Evolutionary conservation across 2,888 invertebrate genomes (phyloP).

Genomic region (Neocrepidodera transversa): DNA sequence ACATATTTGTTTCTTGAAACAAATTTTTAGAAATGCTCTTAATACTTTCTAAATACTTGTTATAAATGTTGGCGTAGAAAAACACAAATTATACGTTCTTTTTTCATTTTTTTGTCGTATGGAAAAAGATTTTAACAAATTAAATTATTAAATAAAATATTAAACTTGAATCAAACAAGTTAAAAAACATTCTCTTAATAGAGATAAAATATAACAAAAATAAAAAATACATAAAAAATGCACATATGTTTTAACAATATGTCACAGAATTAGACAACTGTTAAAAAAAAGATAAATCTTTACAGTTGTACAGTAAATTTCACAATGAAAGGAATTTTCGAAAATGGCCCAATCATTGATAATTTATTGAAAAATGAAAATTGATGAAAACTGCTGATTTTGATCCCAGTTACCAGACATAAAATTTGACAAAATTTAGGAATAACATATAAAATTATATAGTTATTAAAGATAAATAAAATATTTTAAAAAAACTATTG

Average conservation of each 20-base stretch:
- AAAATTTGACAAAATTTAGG: too few relatives aligned
- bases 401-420: too few relatives aligned
- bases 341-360: too few relatives aligned
- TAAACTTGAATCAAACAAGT: background rate
- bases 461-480: too few relatives aligned
- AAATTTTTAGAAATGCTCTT: background rate
- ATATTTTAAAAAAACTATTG: too few relatives aligned
- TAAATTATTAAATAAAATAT: background rate
- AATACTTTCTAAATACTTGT: background rate
- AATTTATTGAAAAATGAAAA: too few relatives aligned
- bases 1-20: too few relatives aligned
- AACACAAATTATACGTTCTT: background rate
- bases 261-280: background rate
- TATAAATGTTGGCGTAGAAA: background rate
- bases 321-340: too few relatives aligned
- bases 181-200: background rate
- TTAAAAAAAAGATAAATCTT: background rate
- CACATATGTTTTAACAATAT: background rate
- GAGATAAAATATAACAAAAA: background rate
- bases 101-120: background rate
- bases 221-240: background rate
- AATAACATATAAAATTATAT: too few relatives aligned
- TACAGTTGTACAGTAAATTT: too few relatives aligned
- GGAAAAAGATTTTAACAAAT: background rate
- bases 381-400: too few relatives aligned